Evolutionary conservation across 2,888 invertebrate genomes (phyloP), one percentile per base, ranked within the genome.

Genomic region (Drosophila anceps): DNA sequence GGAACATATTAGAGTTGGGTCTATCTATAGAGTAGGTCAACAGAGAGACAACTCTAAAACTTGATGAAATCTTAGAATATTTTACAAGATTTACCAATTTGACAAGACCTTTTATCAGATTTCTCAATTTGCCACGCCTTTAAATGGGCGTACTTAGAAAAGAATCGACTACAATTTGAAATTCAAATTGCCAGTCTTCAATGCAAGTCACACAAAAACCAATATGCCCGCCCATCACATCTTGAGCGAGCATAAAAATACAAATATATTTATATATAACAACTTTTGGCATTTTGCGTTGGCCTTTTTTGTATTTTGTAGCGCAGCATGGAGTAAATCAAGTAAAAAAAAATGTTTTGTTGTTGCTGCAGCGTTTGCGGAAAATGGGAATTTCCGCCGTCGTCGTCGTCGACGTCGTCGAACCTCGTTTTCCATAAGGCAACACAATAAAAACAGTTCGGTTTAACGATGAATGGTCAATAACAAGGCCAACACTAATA

Each of bases 371-470:
- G n/a, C 55, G 63, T 41, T 64, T 73, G 63, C 76, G 82, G 80
- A 86, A 84, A 86, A 84, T 76, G 80, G 64, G 54, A 73, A 80
- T 80, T 84, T 86, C 76, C 84, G 50, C 18, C 65, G 84, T 74
- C 69, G 58, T 68, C 44, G 60, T 53, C 43, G 48, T 24, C 57
- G 58, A 58, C 66, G 9, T 68, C 44, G 60, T 53, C 43, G 48
- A 69, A 62, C 46, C 46, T 48, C 46, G 50, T 48, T 58, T 75
- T 37, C 12, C 54, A 54, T n/a, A 54, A 54, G 39, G 10, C 46
- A 43, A 9, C 37, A 50, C 29, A 50, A 50, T 50, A 60, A 53
- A 67, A 54, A 55, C 61, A 54, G 37, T 51, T 51, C 39, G 35
- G 73, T 46, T 24, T 50, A 63, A 29, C 76, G 59, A 60, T 72